phyloP scores from a whole-genome alignment of 2,797 vertebrate species.

The Alosa sapidissima region DNA sequence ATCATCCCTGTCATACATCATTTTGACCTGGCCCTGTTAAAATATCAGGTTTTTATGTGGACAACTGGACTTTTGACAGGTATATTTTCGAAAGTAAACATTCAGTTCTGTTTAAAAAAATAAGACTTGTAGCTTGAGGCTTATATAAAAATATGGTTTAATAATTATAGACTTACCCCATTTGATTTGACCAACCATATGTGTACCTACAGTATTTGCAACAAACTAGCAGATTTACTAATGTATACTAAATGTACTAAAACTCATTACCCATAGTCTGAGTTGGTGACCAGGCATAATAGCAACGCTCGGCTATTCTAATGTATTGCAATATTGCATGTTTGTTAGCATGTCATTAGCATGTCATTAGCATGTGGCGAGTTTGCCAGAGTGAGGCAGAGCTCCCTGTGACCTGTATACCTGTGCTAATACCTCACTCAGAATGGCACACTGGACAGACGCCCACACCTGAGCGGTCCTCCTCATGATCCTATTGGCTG shows the following conservation, averaged over 20 bases:
- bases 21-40: neutral
- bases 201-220: neutral
- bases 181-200: neutral
- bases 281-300: neutral
- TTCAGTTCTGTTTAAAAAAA: neutral
- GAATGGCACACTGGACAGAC: too few relatives aligned
- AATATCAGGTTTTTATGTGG: neutral
- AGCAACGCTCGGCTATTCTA: neutral
- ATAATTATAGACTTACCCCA: neutral
- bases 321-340: too few relatives aligned
- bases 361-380: too few relatives aligned
- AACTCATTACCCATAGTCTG: neutral
- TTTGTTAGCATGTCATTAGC: too few relatives aligned
- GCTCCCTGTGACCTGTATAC: too few relatives aligned
- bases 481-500: neutral
- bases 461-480: neutral
- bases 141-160: neutral
- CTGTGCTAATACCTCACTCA: too few relatives aligned
- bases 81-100: conserved; percentile 4
- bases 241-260: too few relatives aligned
- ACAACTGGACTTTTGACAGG: conserved; percentile 6
- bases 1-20: neutral
- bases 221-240: too few relatives aligned
- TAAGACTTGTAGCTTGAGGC: neutral
- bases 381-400: too few relatives aligned